Conservation (phyloP, 2,113 vertebrate genomes). For the Lagopus muta region DNA sequence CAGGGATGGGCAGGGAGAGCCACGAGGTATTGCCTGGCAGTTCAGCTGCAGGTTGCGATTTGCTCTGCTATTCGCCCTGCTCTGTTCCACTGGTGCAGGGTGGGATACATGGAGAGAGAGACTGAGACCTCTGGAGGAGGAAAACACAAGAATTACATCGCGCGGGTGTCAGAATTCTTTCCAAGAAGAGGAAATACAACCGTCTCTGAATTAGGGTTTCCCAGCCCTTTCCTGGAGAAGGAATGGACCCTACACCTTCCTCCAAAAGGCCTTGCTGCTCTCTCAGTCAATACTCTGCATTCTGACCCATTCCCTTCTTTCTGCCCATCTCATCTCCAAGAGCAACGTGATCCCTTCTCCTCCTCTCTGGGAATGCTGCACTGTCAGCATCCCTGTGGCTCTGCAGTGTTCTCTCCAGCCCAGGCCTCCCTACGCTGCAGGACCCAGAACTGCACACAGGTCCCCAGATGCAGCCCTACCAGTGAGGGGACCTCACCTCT, state of each 20-base stretch:
- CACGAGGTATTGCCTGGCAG: not conserved
- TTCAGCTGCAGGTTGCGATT: not conserved
- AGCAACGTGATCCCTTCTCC: not conserved
- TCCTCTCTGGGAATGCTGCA: not conserved
- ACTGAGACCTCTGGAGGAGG: not conserved
- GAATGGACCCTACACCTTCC: not conserved
- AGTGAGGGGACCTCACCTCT: fast-evolving
- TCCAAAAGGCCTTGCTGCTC: not conserved
- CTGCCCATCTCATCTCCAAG: not conserved
- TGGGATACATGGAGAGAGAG: fast-evolving
- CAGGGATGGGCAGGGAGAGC: not conserved
- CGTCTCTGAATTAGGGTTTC: not conserved
- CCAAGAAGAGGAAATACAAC: not conserved
- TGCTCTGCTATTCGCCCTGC: not conserved
- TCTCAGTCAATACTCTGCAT: not conserved
- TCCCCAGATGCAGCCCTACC: not conserved
- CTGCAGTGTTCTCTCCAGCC: not conserved
- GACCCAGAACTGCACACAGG: not conserved
- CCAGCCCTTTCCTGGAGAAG: not conserved
- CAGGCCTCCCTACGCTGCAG: not conserved
- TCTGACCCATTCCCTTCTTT: not conserved
- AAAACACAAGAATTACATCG: not conserved
- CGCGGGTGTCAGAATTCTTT: not conserved
- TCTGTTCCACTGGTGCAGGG: not conserved
- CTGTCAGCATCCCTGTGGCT: not conserved